Base-by-base conservation (phyloP, 1,140 invertebrate genomes). In the Heliconius nattereri region DNA sequence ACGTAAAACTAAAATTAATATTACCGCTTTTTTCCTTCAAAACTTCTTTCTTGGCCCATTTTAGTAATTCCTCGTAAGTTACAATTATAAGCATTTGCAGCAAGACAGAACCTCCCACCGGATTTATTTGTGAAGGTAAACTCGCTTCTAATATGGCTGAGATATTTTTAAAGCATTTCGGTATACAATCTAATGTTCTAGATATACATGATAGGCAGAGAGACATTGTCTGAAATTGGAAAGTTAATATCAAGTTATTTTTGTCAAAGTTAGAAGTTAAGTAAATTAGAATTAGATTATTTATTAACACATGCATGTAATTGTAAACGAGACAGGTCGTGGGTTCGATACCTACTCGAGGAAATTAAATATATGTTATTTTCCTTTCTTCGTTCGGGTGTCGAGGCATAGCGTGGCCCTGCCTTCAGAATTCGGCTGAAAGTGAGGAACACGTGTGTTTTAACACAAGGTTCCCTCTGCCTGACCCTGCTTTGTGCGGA, bases 131-230 rank as follows among this genome's bases (percentile, higher is more conserved):
- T 0, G 96, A 95, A 0, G 97, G 96, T 16, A 97, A 90, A 7
- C 95, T 95, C 29, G 96, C 95, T 84, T 97, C 95, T 37, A 98
- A 88, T 1, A 96, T 87, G 0, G 92, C 85, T 1, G 95, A 93
- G 0, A 95, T 93, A 78, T 95, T 95, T 5, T 95, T 87, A 20
- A 97, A 87, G 1, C 94, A 92, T 35, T 95, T 91, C 1, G 96
- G 96, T 11, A 96, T 84, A 79, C 96, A 96, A 81, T 96, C 95
- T 86, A 96, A 95, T 5, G 96, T 94, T 85, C 97, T 95, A 1
- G 95, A 95, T 72, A 97, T 95, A 84, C 96, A 96, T 0, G 95
- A 95, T n/a, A 98, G 88, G 19, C 96, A 95, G 37, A 97, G 90
- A 0, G 96, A 96, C 95, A 97, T 97, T 16, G 96, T 95, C 94